Evolutionary conservation across 2,888 invertebrate genomes (phyloP).

Genomic region (Helicoverpa assulta): DNA sequence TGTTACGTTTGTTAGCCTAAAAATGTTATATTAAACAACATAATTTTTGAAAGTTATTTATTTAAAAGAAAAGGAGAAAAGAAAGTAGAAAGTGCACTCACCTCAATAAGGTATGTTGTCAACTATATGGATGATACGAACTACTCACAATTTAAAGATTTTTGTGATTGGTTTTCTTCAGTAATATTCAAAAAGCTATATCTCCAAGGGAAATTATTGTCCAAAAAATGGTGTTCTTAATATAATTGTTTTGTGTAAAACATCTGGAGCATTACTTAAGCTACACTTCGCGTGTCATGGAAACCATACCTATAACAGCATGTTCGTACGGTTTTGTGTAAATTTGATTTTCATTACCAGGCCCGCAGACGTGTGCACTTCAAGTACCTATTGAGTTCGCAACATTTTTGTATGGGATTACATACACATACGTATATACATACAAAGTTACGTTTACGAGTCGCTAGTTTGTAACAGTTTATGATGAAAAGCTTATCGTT

Average conservation of each 20-base stretch:
- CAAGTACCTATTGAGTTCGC: conserved; percentile 53
- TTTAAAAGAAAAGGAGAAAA: too few species aligned
- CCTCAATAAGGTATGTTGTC: too few species aligned
- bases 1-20: neutral
- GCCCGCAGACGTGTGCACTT: conserved; percentile 52
- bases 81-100: too few species aligned
- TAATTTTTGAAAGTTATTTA: too few species aligned
- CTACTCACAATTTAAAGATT: too few species aligned
- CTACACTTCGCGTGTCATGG: conserved; percentile 8
- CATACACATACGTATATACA: conserved; percentile 17
- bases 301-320: conserved; percentile 8
- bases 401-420: conserved; percentile 52
- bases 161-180: too few species aligned
- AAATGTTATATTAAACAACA: too few species aligned
- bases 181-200: too few species aligned
- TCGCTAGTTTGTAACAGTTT: conserved; percentile 3
- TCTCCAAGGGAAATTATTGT: too few species aligned
- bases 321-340: conserved; percentile 59
- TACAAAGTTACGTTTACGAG: conserved; percentile 10
- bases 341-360: conserved; percentile 69
- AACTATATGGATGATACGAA: too few species aligned
- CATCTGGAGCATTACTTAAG: neutral
- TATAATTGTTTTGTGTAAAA: too few species aligned
- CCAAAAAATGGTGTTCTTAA: too few species aligned
- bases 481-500: conserved; percentile 3